These are phyloP conservation scores for Hydroisotoma schaefferi DNA, from an alignment of 2,888 invertebrate species.

Conservation along the genomic window DNA sequence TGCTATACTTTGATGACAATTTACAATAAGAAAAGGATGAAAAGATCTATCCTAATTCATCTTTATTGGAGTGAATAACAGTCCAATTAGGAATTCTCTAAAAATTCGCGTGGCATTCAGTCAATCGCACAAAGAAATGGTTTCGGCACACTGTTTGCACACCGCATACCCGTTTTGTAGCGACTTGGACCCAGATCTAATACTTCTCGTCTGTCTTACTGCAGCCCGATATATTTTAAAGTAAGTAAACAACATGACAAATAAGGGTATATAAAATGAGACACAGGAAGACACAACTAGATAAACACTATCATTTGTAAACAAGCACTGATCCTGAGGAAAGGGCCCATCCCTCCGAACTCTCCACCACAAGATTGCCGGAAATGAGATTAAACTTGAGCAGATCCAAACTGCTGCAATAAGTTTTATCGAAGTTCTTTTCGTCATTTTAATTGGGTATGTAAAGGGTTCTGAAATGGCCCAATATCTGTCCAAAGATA, in stretches of 20 bases:
- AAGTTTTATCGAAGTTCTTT: constrained; percentile 74
- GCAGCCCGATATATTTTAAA: constrained; percentile 92
- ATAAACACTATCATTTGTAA: constrained; percentile 93
- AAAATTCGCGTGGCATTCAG: too few relatives aligned
- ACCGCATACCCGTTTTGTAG: constrained; percentile 4
- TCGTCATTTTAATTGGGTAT: constrained; percentile 91
- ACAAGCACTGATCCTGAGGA: constrained; percentile 82
- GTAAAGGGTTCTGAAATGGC: constrained; percentile 86
- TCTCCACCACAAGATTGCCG: constrained; percentile 95
- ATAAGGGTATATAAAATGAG: constrained; percentile 92
- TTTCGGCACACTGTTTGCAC: too few relatives aligned
- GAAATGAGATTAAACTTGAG: constrained; percentile 93
- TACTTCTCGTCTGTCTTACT: constrained; percentile 80
- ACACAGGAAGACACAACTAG: constrained; percentile 95
- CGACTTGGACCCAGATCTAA: constrained; percentile 79
- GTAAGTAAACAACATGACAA: constrained; percentile 98
- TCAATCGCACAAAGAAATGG: too few relatives aligned
- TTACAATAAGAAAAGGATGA: too few relatives aligned
- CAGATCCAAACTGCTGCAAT: constrained; percentile 95
- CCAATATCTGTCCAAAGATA: constrained; percentile 94
- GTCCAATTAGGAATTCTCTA: too few relatives aligned
- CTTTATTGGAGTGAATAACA: too few relatives aligned
- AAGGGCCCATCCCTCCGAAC: constrained; percentile 70
- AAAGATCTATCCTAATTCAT: too few relatives aligned
- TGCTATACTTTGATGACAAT: too few relatives aligned